Base-by-base conservation (phyloP, 2,113 vertebrate genomes). In the Oxyruncus cristatus region DNA sequence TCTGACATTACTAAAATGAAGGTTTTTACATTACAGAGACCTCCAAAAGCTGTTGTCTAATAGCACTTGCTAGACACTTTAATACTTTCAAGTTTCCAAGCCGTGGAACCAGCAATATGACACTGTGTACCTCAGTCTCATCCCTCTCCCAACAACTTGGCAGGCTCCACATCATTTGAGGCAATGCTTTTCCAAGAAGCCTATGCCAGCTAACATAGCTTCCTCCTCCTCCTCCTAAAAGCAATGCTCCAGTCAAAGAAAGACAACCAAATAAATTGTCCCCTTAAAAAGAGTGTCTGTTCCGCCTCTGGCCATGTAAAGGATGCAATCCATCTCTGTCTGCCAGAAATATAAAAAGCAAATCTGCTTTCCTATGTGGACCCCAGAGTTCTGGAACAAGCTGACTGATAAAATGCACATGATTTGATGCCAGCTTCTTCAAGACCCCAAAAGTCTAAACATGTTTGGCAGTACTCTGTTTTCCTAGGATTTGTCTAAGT, bases 321-420 rank as follows among this genome's bases (percentile, higher is more conserved):
- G 18, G 27, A 91, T 66, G 30, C 41, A 88, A 96, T 95, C 68
- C 30, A 67, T 79, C 91, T 94, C 33, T 92, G 85, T 77, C 85
- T 9, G 11, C 52, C 59, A 94, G 93, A 70, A 88, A 71, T 62
- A 89, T 83, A 56, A 89, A 89, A 84, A 72, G 67, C n/a, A 93
- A 87, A 93, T 95, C 52, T 81, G 58, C 44, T 94, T 95, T 89
- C 67, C 71, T 55, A 11, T 27, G 42, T 41, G 88, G 83, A 74
- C 55, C n/a, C 14, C 33, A 74, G 81, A 96, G 58, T 90, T 93
- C 42, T 85, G 66, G 83, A 95, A 85, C 59, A 89, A 93, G 49
- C 12, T 81, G 50, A 65, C 78, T 90, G 27, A 88, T 75, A 82
- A 91, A 74, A 93, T 12, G 42, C 35, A 17, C 32, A 28, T 49